phyloP scores from a whole-genome alignment of 2,797 vertebrate species.

The Anniella stebbinsi region DNA sequence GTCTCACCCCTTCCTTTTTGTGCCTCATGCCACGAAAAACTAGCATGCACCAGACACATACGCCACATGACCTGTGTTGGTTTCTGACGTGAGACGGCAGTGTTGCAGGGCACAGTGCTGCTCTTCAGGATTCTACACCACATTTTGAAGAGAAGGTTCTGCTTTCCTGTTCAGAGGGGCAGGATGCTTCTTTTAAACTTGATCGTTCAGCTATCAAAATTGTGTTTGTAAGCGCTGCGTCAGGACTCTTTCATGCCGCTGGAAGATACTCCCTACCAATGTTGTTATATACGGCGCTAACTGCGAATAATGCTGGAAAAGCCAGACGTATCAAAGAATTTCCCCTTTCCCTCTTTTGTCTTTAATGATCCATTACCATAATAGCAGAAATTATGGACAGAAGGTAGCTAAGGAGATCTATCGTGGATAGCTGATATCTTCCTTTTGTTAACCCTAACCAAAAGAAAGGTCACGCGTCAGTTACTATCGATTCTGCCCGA shows the following conservation, averaged over 20 bases:
- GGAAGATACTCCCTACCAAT: conserved; percentile 24
- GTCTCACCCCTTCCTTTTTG: not conserved
- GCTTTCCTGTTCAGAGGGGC: conserved; percentile 12
- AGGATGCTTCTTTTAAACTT: conserved; percentile 23
- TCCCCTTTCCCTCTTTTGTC: conserved; percentile 23
- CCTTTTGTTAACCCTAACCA: conserved; percentile 38
- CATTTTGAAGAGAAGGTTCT: conserved; percentile 28
- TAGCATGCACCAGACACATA: not conserved
- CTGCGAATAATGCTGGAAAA: conserved; percentile 23
- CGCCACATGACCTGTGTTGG: not conserved
- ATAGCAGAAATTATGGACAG: conserved; percentile 34
- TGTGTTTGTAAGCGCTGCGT: not conserved
- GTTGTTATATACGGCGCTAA: conserved; percentile 26
- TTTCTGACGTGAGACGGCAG: not conserved
- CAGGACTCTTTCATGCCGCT: conserved; percentile 2
- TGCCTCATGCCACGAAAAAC: not conserved
- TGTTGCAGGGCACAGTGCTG: not conserved
- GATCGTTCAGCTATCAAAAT: conserved; percentile 6
- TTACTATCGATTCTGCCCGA: conserved; percentile 31
- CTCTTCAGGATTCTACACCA: not conserved
- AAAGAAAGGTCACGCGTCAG: conserved; percentile 41
- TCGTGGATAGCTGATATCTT: conserved; percentile 28
- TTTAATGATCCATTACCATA: conserved; percentile 11
- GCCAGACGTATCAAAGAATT: conserved; percentile 23
- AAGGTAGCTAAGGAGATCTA: conserved; percentile 32